These are phyloP conservation scores for Clinocottus analis DNA, from an alignment of 2,113 vertebrate species.

Conservation along the genomic window DNA sequence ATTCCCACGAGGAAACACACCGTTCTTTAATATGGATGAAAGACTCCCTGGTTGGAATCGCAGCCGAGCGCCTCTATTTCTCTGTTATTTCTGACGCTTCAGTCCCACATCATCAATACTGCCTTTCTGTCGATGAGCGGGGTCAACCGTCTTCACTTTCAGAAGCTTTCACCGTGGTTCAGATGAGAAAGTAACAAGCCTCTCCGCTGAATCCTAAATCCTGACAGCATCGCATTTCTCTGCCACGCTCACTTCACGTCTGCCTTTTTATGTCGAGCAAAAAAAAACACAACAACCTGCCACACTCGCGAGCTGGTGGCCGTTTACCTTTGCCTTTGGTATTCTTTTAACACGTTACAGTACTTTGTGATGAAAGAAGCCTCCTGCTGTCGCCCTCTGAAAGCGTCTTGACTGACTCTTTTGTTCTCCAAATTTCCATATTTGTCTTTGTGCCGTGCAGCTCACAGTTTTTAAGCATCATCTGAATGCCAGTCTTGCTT, in stretches of 20 bases:
- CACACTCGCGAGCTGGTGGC: conserved; percentile 33
- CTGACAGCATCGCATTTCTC: conserved; percentile 52
- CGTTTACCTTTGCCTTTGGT: conserved; percentile 48
- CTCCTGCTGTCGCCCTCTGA: conserved; percentile 23
- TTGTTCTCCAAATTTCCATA: conserved; percentile 38
- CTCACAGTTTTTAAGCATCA: conserved; percentile 9
- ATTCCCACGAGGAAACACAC: conserved; percentile 62
- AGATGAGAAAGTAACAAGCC: conserved; percentile 52
- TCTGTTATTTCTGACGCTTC: conserved; percentile 47
- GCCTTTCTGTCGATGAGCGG: conserved; percentile 26
- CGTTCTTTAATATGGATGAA: conserved; percentile 65
- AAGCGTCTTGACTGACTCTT: conserved; percentile 10
- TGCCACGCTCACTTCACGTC: conserved; percentile 38
- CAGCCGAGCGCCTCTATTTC: conserved; percentile 43
- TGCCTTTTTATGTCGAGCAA: conserved; percentile 37
- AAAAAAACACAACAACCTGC: conserved; percentile 20
- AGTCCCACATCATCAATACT: conserved; percentile 46
- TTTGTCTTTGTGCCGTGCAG: conserved; percentile 15
- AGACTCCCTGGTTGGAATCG: conserved; percentile 51
- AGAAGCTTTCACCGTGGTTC: conserved; percentile 25
- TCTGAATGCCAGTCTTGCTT: neutral
- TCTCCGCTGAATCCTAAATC: conserved; percentile 41
- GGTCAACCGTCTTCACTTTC: conserved; percentile 63
- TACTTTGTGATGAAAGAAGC: conserved; percentile 28
- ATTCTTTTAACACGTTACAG: conserved; percentile 36